phyloP scores from a whole-genome alignment of 2,888 invertebrate species.

The Pandemis corylana region DNA sequence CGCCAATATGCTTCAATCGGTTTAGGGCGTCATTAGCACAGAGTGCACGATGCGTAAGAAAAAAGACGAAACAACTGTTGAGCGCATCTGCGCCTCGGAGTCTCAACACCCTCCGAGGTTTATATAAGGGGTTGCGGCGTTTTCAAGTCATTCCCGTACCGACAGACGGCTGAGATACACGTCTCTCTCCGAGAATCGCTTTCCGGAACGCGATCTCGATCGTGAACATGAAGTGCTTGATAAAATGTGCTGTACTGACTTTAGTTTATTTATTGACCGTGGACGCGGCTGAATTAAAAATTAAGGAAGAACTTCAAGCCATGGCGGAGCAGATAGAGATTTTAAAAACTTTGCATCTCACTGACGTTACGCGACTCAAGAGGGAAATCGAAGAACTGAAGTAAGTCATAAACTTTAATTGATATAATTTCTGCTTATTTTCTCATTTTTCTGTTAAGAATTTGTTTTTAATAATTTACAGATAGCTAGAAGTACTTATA shows the following conservation, averaged over 20 bases:
- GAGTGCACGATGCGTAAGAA: slow-evolving; percentile 23
- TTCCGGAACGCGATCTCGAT: slow-evolving; percentile 40
- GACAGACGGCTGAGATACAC: slow-evolving; percentile 51
- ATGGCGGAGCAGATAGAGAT: slow-evolving; percentile 64
- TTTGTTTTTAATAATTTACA: not conserved
- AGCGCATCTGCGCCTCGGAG: slow-evolving; percentile 71
- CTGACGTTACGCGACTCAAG: slow-evolving; percentile 63
- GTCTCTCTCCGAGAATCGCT: slow-evolving; percentile 47
- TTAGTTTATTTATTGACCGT: slow-evolving; percentile 54
- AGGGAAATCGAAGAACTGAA: slow-evolving; percentile 69
- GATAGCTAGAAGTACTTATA: not conserved
- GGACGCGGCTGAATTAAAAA: slow-evolving; percentile 55
- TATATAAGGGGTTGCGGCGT: slow-evolving; percentile 55
- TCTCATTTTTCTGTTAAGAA: not conserved
- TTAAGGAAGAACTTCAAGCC: slow-evolving; percentile 58
- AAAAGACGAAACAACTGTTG: slow-evolving; percentile 72
- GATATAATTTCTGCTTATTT: not conserved
- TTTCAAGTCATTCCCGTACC: slow-evolving; percentile 60
- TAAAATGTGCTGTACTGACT: slow-evolving; percentile 56
- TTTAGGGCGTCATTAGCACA: slow-evolving; percentile 5
- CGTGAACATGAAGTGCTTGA: slow-evolving; percentile 66
- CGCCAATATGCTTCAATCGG: not conserved
- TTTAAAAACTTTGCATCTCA: slow-evolving; percentile 60
- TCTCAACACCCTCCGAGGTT: slow-evolving; percentile 52
- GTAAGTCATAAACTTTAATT: slow-evolving; percentile 56